Base-by-base conservation (phyloP, 2,888 invertebrate species). In the Brachypalpus laphriformis region DNA sequence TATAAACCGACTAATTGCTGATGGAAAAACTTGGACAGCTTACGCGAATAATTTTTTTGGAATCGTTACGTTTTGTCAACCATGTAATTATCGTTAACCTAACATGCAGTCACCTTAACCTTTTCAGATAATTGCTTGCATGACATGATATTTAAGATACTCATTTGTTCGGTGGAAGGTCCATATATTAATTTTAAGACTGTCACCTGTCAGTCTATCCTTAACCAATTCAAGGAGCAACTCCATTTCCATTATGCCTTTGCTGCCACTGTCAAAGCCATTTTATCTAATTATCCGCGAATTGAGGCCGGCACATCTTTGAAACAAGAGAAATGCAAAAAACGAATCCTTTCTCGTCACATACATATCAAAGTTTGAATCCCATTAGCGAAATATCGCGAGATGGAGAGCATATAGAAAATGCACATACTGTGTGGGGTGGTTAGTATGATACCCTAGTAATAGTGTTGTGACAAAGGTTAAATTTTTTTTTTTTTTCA, bases 281-380 rank as follows among this genome's bases (percentile, higher is more conserved):
- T 54, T 42, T 25, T 18, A 68, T 42, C 18, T 68, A 68, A 56
- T 68, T 68, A 54, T 42, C 54, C 54, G 28, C 42, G 28, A 54
- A 28, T 68, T 42, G 18, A 20, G 25, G 8, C 28, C 18, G 42
- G 8, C 18, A 51, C 42, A 18, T 54, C 9, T 11, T 16, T 18
- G n/a, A 65, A 65, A 45, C 9, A 6, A 28, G 16, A 31, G 3
- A 8, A 20, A 31, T 20, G 28, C 28, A 18, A 16, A 14, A 37
- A 37, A 11, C 9, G 14, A 16, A 20, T 34, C 28, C 31, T n/a
- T 65, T 18, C 11, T 56, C 16, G n/a, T 34, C 18, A 18, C 56
- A 56, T 18, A 56, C 31, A 56, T 11, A 18, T 6, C 9, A 9
- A 31, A 5, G 14, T 18, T 56, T 18, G 4, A 31, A 11, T 56